Conservation (phyloP, 2,888 invertebrate genomes). For the Pachydiplax longipennis region DNA sequence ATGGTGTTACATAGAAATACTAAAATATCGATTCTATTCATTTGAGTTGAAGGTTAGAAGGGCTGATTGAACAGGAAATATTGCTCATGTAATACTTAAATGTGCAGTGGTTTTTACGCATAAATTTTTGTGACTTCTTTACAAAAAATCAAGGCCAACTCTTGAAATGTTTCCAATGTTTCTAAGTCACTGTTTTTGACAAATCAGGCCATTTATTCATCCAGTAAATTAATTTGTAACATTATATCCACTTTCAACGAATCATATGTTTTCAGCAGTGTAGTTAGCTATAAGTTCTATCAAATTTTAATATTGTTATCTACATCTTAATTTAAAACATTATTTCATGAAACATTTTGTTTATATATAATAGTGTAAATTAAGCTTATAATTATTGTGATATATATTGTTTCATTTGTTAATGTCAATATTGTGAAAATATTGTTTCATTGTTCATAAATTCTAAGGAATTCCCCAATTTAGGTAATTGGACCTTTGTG, state of each 20-base stretch:
- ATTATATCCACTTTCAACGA: not conserved
- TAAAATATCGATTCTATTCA: not conserved
- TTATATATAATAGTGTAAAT: not conserved
- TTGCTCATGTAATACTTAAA: slow-evolving; percentile 14
- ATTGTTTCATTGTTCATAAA: not conserved
- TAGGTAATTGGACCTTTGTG: not conserved
- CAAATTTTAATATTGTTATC: not conserved
- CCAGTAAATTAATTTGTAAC: not conserved
- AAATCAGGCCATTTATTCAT: not conserved
- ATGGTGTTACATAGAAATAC: slow-evolving; percentile 12
- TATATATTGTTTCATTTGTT: not conserved
- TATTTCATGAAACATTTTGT: not conserved
- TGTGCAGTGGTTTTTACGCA: not conserved
- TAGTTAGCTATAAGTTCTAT: not conserved
- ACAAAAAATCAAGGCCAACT: not conserved
- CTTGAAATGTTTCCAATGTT: not conserved
- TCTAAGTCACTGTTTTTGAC: not conserved
- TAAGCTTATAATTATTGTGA: too few species aligned
- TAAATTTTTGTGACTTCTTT: not conserved
- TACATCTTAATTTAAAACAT: not conserved
- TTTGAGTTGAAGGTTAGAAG: not conserved
- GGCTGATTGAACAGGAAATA: not conserved
- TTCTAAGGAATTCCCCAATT: not conserved
- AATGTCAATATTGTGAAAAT: too few species aligned
- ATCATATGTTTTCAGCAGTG: not conserved